Conservation (phyloP, 2,113 vertebrate genomes). For the Phrynosoma platyrhinos region DNA sequence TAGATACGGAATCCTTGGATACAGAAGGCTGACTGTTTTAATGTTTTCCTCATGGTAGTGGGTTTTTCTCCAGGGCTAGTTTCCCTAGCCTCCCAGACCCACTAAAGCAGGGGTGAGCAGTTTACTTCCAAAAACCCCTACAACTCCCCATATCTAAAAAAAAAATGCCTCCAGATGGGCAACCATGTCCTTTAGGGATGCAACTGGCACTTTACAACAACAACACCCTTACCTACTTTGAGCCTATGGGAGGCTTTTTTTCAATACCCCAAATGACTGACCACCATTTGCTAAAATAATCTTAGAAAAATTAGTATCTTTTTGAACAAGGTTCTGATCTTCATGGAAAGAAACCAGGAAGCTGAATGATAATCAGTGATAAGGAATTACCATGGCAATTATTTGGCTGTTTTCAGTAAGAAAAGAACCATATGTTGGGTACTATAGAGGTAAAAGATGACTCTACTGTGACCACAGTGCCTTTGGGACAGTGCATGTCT, state of each 20-base stretch:
- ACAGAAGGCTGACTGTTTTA: no score
- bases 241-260: no score
- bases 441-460: neutral
- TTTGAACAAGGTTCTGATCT: neutral
- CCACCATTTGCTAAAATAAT: neutral
- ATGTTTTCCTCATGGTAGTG: neutral
- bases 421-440: neutral
- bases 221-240: no score
- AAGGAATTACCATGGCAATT: neutral
- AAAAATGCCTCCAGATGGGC: no score
- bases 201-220: no score
- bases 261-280: no score
- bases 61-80: neutral
- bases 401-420: neutral
- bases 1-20: no score
- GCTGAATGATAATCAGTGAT: neutral
- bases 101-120: neutral
- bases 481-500: neutral
- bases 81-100: neutral
- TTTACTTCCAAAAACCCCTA: neutral
- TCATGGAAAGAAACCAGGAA: neutral
- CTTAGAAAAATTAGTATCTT: neutral
- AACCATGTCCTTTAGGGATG: no score
- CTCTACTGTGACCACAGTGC: neutral
- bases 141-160: neutral